These are phyloP conservation scores for Tachysurus vachellii DNA, from an alignment of 2,113 vertebrate species.

Conservation along the genomic window DNA sequence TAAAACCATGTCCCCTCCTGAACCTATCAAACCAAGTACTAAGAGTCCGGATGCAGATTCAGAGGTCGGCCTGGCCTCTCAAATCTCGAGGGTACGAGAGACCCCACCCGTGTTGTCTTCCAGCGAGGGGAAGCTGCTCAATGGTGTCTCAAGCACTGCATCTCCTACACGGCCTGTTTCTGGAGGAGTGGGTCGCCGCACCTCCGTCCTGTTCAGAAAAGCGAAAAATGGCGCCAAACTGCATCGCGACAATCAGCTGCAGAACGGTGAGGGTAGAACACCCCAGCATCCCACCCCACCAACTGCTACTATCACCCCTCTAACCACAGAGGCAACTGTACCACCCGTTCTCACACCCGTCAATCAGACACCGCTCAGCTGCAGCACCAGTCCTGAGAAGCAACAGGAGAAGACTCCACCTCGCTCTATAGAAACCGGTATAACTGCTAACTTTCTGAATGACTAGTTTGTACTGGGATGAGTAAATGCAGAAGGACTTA, in stretches of 20 bases:
- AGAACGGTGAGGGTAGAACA: constrained; percentile 66
- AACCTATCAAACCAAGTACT: constrained; percentile 74
- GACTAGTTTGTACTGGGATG: not conserved
- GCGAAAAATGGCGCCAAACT: constrained; percentile 89
- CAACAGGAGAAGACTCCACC: constrained; percentile 75
- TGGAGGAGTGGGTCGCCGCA: constrained; percentile 82
- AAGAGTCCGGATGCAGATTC: constrained; percentile 70
- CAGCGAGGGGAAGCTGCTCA: constrained; percentile 63
- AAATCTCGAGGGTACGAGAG: constrained; percentile 61
- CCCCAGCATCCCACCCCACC: constrained; percentile 52
- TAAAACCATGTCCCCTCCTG: constrained; percentile 71
- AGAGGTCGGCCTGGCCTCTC: constrained; percentile 57
- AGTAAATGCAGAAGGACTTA: not conserved
- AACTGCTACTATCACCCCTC: constrained; percentile 31
- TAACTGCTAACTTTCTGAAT: not conserved
- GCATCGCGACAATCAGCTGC: constrained; percentile 73
- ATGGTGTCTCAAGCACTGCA: constrained; percentile 70
- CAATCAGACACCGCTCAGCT: constrained; percentile 55
- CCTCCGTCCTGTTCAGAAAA: constrained; percentile 91
- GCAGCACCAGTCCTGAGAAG: constrained; percentile 70
- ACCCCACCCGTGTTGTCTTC: constrained; percentile 60
- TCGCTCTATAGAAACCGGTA: constrained; percentile 78
- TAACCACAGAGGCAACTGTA: constrained; percentile 25
- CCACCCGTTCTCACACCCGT: constrained; percentile 54
- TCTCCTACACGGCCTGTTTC: constrained; percentile 54